Conservation (phyloP, 2,888 invertebrate species). For the Agelastica alni region DNA sequence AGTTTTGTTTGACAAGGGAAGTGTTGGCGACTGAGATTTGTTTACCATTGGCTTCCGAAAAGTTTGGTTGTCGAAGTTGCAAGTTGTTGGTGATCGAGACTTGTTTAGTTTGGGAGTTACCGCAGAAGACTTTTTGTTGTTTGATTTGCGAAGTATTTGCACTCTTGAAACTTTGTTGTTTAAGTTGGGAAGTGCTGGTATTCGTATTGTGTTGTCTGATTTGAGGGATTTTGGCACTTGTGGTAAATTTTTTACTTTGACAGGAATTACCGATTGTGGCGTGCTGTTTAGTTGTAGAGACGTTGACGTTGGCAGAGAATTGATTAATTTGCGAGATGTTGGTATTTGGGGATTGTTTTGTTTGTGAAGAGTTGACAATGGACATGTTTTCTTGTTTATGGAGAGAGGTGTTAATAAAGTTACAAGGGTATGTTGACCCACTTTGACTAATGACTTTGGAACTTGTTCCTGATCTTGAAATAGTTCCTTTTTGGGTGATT, state of each 20-base stretch:
- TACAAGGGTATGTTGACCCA: conserved; percentile 1
- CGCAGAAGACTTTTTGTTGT: no score
- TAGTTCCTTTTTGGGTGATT: conserved; percentile 11
- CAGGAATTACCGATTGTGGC: background rate
- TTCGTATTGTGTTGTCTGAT: background rate
- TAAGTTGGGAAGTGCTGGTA: background rate
- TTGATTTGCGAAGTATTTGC: background rate
- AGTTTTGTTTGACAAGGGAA: background rate
- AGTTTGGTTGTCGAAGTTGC: background rate
- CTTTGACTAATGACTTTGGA: background rate
- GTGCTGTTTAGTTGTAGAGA: background rate
- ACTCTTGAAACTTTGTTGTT: background rate
- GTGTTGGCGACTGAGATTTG: background rate
- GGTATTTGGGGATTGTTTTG: no score
- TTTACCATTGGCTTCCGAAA: no score
- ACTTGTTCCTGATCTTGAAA: background rate
- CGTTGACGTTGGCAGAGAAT: no score
- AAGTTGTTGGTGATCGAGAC: background rate
- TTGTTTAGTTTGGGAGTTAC: no score
- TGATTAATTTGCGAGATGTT: no score
- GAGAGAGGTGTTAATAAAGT: background rate
- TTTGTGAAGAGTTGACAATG: background rate
- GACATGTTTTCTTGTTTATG: no score
- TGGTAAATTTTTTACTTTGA: background rate
- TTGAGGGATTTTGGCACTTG: background rate